Evolutionary conservation across 2,797 vertebrate species (phyloP).

Genomic region (Enteromius viviparus): DNA sequence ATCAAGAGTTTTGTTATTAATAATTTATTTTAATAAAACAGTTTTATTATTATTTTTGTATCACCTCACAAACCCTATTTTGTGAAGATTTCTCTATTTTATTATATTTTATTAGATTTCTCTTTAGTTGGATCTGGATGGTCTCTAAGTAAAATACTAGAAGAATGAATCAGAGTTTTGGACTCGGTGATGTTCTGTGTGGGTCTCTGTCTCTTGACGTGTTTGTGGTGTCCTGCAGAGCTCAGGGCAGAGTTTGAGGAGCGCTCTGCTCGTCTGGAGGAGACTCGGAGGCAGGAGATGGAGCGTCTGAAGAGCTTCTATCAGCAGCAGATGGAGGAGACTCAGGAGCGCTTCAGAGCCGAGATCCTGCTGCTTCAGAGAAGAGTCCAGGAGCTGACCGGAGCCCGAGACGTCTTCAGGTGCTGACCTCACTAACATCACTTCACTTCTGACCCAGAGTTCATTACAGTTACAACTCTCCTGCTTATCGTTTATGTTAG

Average conservation of each 20-base stretch:
- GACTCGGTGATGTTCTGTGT: neutral
- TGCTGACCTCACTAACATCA: slow-evolving; percentile 56
- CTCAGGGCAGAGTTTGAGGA: slow-evolving; percentile 73
- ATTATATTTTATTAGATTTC: neutral
- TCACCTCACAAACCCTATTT: neutral
- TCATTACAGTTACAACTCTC: neutral
- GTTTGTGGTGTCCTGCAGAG: slow-evolving; percentile 55
- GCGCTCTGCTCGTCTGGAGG: slow-evolving; percentile 77
- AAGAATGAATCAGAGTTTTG: neutral
- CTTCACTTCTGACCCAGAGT: neutral
- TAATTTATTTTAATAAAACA: neutral
- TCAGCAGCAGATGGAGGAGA: slow-evolving; percentile 81
- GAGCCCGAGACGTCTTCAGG: slow-evolving; percentile 74
- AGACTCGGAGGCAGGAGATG: slow-evolving; percentile 80
- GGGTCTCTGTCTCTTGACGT: neutral
- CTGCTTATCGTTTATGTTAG: no score
- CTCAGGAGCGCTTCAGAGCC: slow-evolving; percentile 75
- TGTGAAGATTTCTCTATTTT: neutral
- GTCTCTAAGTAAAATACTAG: neutral
- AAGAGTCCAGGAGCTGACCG: slow-evolving; percentile 73
- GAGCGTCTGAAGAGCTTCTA: slow-evolving; percentile 81
- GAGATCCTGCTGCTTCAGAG: slow-evolving; percentile 81
- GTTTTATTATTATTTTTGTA: neutral
- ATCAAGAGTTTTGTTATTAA: neutral
- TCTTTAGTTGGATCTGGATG: neutral